Base-by-base conservation (phyloP, 1,140 invertebrate genomes). In the Eubasilissa regina region DNA sequence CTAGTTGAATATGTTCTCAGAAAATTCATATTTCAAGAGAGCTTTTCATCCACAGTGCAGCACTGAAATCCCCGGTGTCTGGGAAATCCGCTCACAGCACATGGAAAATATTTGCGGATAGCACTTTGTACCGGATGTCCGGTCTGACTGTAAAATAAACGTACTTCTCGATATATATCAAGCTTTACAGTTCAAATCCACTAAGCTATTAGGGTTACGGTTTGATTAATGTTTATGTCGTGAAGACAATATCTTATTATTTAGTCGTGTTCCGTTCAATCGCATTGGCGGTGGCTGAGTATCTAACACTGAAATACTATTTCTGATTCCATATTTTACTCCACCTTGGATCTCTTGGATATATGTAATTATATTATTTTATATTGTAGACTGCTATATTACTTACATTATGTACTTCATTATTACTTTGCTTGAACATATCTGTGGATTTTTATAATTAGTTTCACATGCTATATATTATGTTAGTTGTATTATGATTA, bases 91-190 rank as follows among this genome's bases (percentile, higher is more conserved):
- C 60, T 64, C 35, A 80, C 74, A 81, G 64, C 79, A 55, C 58
- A 12, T 64, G 75, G 77, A 77, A 81, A 81, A 81, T 81, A 81
- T 81, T 81, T 81, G 75, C 79, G 75, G 73, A 75, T 56, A 74
- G 75, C 79, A 81, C 75, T 81, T 77, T 77, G 79, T 81, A 81
- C 72, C 44, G 68, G 70, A 48, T 45, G 74, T 77, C 73, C 74
- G 74, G 55, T 55, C 53, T 48, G 75, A 60, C 75, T 73, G 55
- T 77, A 78, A 78, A 81, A 81, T 75, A 78, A 81, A 73, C 48
- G n/a, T 74, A 56, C 19, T 51, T 1, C 15, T 9, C 53, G n/a
- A 19, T 81, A 81, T 35, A 35, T 73, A 73, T 81, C 68, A 81
- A 35, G 55, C 15, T 35, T 80, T 76, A 77, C 51, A 48, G 74